A percentile compares a stretch with the other conserved stretches of the same genome.
These are phyloP conservation scores for Otis tarda DNA, from an alignment of 2,113 vertebrate species.

Conservation along the genomic window DNA sequence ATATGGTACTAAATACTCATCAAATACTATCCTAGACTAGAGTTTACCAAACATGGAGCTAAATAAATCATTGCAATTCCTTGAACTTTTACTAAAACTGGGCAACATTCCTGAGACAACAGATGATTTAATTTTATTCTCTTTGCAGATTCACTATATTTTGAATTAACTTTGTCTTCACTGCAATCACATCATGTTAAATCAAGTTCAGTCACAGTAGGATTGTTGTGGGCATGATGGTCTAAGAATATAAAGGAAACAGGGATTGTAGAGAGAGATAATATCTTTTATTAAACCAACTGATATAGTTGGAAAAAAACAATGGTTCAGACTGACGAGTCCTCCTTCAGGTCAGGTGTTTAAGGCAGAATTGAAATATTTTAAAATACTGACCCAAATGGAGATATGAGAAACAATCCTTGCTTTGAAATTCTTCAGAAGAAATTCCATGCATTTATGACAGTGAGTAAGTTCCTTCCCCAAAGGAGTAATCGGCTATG, in stretches of 20 bases:
- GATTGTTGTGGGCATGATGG: background rate
- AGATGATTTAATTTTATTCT: background rate
- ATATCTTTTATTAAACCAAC: background rate
- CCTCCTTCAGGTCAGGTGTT: background rate
- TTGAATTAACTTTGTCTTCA: constrained; percentile 1
- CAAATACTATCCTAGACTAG: background rate
- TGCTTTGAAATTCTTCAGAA: background rate
- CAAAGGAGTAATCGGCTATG: constrained; percentile 29
- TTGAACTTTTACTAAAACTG: background rate
- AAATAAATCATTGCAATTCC: background rate
- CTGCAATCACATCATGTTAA: background rate
- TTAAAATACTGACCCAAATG: background rate
- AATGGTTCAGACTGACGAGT: background rate
- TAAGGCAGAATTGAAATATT: background rate
- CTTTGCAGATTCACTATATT: background rate
- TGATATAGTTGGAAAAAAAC: background rate
- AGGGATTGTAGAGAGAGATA: background rate
- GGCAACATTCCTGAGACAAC: background rate
- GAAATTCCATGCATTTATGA: constrained; percentile 1
- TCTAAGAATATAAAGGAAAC: background rate
- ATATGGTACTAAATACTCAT: background rate
- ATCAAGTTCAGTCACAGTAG: constrained; percentile 8
- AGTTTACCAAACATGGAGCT: background rate
- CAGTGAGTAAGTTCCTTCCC: constrained; percentile 4
- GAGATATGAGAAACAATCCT: background rate